A percentile compares a stretch with the other conserved stretches of the same genome.
These are phyloP conservation scores for Anolis sagrei DNA, from an alignment of 2,113 vertebrate genomes.

Conservation along the genomic window DNA sequence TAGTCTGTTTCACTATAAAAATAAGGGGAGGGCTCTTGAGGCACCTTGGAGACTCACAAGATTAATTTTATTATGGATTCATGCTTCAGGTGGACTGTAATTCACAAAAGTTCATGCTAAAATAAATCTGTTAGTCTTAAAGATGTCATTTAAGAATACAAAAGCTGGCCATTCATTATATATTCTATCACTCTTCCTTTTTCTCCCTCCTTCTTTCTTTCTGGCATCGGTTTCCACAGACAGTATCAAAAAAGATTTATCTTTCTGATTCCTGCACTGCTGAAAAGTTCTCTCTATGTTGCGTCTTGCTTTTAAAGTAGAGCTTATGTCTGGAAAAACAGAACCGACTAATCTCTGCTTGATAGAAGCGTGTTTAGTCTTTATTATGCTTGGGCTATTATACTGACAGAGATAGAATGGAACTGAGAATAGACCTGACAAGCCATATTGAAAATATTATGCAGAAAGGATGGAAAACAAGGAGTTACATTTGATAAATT, in stretches of 20 bases:
- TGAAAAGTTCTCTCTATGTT: not conserved
- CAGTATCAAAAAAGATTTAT: not conserved
- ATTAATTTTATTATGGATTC: too few species aligned
- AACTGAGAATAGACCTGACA: slow-evolving; percentile 36
- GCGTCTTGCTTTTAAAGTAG: not conserved
- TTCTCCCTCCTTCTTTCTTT: not conserved
- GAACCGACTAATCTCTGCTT: not conserved
- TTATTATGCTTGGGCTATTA: not conserved
- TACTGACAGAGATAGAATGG: slow-evolving; percentile 22
- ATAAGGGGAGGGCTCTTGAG: too few species aligned
- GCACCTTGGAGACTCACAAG: too few species aligned
- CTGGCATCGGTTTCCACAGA: not conserved
- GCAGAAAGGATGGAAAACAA: slow-evolving; percentile 32
- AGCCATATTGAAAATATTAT: slow-evolving; percentile 16
- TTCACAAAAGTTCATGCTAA: too few species aligned
- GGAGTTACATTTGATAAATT: slow-evolving; percentile 38
- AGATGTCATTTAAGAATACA: not conserved
- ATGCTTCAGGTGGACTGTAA: too few species aligned
- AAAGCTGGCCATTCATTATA: not conserved
- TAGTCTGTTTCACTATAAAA: too few species aligned
- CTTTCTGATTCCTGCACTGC: not conserved
- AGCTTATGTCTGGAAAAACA: not conserved
- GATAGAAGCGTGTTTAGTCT: not conserved
- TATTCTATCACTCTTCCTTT: not conserved
- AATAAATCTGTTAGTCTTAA: too few species aligned